A percentile compares a stretch with the other conserved stretches of the same genome.
phyloP scores from a whole-genome alignment of 2,888 invertebrate genomes.

The Stenichneumon culpator region DNA sequence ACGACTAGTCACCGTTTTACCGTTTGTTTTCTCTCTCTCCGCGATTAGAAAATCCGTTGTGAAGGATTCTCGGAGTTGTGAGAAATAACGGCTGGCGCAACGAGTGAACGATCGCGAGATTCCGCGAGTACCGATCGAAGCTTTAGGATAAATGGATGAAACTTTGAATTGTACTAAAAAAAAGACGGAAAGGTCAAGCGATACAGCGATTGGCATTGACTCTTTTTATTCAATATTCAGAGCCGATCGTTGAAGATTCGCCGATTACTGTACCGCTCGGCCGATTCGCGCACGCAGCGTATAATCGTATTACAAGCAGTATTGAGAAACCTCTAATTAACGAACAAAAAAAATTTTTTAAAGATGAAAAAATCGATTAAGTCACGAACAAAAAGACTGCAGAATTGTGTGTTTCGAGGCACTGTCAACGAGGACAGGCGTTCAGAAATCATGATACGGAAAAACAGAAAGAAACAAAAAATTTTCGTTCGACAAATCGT shows the following conservation, averaged over 20 bases:
- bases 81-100: constrained; percentile 48
- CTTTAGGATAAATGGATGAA: background rate
- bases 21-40: constrained; percentile 49
- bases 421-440: constrained; percentile 9
- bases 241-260: constrained; percentile 57
- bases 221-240: constrained; percentile 14
- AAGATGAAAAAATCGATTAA: constrained; percentile 11
- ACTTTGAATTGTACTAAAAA: constrained; percentile 1
- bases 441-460: constrained; percentile 4
- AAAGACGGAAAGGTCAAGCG: background rate
- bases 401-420: constrained; percentile 42
- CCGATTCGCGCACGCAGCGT: constrained; percentile 67
- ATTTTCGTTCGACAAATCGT: constrained; percentile 31
- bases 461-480: background rate
- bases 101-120: constrained; percentile 30
- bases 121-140: constrained; percentile 13
- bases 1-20: constrained; percentile 67
- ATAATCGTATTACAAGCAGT: constrained; percentile 84
- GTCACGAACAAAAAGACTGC: constrained; percentile 61
- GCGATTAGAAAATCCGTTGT: background rate
- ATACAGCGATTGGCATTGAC: background rate
- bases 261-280: background rate
- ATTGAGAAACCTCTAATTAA: constrained; percentile 81
- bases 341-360: constrained; percentile 68
- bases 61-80: constrained; percentile 3